Conservation (phyloP, 2,797 vertebrate genomes). For the Lithobates sylvaticus region DNA sequence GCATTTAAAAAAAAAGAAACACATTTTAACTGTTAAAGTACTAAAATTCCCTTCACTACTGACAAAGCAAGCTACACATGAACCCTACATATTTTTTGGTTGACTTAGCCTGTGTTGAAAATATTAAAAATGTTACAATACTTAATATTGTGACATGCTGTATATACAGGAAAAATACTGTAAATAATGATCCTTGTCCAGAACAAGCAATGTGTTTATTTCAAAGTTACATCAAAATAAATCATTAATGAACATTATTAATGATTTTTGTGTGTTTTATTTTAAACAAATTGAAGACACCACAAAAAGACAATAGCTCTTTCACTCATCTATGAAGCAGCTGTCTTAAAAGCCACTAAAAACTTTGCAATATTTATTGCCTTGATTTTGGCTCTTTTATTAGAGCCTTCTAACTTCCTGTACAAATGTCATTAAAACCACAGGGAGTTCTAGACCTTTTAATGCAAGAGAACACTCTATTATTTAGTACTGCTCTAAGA, state of each 20-base stretch:
- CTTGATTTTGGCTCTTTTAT: constrained; percentile 60
- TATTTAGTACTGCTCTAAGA: constrained; percentile 72
- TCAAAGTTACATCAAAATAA: too few species aligned
- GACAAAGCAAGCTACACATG: too few species aligned
- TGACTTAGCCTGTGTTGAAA: too few species aligned
- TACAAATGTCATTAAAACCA: constrained; percentile 75
- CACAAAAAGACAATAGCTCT: constrained; percentile 27
- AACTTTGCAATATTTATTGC: constrained; percentile 63
- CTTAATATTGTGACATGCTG: too few species aligned
- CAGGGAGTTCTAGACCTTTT: constrained; percentile 71
- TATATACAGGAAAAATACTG: too few species aligned
- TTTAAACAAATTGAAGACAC: not conserved
- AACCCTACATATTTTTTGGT: too few species aligned
- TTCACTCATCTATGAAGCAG: constrained; percentile 54
- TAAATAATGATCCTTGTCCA: not conserved
- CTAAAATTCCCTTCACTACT: too few species aligned
- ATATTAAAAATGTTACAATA: too few species aligned
- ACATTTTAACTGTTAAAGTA: too few species aligned
- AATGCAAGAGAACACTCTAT: constrained; percentile 68
- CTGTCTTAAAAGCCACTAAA: constrained; percentile 68
- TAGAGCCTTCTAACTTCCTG: constrained; percentile 65
- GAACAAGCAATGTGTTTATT: not conserved
- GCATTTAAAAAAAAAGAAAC: too few species aligned
- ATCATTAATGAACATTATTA: too few species aligned
- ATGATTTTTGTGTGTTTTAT: not conserved